Evolutionary conservation across 2,888 invertebrate genomes (phyloP), one percentile per base, ranked within the genome.

Genomic region (Cynaeus angustus): DNA sequence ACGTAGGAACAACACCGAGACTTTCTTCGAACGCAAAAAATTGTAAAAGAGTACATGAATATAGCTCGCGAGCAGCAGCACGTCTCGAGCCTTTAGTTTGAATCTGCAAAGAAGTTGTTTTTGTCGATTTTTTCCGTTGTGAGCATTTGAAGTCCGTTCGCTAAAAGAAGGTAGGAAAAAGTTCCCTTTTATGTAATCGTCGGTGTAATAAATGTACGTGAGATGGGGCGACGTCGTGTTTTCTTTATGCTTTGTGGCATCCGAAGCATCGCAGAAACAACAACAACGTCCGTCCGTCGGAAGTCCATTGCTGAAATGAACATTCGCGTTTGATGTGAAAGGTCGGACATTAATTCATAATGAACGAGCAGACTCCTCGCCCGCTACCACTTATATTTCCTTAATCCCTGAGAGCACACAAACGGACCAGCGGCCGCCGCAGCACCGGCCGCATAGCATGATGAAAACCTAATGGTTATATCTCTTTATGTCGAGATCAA

Each of bases 381-480:
- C 81, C 78, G 82, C 81, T 77, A 81, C 84, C 85, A 85, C 85
- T 85, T 85, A 84, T 85, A 85, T 84, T 84, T 85, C 84, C 84
- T 85, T 85, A 85, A 85, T 85, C 84, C 84, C 82, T 80, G 81
- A 82, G 82, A 83, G 84, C 81, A 82, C 83, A 82, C 83, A 83
- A 82, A 81, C 80, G 78, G 79, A 77, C 79, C 78, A 78, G 77
- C 78, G 77, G 78, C 78, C 79, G 78, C 78, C 79, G 75, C 77
- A 75, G 74, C 81, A 79, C 78, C 79, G 79, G 81, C 83, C 83
- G 80, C 80, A 82, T 81, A 81, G 79, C 81, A 82, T 83, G 84
- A 84, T 84, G 84, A 84, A 84, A 84, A 84, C 84, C 84, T 85
- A 84, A 85, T 85, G 85, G 85, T 84, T 85, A 85, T 85, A 83